These are phyloP conservation scores for Catocala fraxini DNA, from an alignment of 2,888 invertebrate species.

Conservation along the genomic window DNA sequence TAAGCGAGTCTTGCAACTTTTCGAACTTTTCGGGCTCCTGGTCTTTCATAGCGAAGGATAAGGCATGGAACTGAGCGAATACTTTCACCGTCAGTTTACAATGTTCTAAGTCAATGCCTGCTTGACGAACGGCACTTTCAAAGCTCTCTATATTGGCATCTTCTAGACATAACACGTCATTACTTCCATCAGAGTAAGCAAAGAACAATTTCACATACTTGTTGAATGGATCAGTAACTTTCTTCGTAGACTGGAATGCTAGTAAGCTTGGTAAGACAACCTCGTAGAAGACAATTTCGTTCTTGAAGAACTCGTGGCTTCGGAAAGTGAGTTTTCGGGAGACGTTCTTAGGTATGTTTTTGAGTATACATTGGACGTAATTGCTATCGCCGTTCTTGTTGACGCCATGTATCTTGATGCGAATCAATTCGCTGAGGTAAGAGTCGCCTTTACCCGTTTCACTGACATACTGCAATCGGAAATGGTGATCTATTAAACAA, in stretches of 20 bases:
- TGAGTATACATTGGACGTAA: conserved; percentile 87
- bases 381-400: conserved; percentile 58
- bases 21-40: conserved; percentile 84
- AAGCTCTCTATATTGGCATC: conserved; percentile 83
- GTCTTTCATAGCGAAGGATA: conserved; percentile 88
- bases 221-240: conserved; percentile 79
- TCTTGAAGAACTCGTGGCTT: conserved; percentile 90
- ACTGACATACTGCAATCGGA: conserved; percentile 72
- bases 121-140: conserved; percentile 77
- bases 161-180: conserved; percentile 87
- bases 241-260: conserved; percentile 74
- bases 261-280: conserved; percentile 80
- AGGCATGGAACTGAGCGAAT: conserved; percentile 88
- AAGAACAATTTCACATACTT: conserved; percentile 83
- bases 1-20: conserved; percentile 67
- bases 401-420: conserved; percentile 86
- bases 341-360: conserved; percentile 89
- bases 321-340: conserved; percentile 89
- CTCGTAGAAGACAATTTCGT: conserved; percentile 90
- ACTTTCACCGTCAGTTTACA: conserved; percentile 82
- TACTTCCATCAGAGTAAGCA: conserved; percentile 79
- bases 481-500: not conserved
- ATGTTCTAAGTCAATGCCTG: conserved; percentile 84
- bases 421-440: conserved; percentile 89
- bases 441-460: conserved; percentile 90